Evolutionary conservation across 2,888 invertebrate genomes (phyloP).

Genomic region (Galeruca laticollis): DNA sequence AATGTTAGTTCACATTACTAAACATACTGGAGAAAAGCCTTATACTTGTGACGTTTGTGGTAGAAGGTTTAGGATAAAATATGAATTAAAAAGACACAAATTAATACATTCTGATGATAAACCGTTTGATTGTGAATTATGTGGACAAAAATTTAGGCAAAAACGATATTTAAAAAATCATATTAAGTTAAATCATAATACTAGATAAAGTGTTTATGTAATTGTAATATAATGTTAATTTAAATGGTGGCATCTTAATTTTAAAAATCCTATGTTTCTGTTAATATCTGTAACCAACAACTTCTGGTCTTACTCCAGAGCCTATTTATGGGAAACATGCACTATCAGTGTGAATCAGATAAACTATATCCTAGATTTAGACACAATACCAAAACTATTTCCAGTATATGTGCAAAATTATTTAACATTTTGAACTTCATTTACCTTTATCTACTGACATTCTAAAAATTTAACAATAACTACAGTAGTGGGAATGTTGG

Average conservation of each 20-base stretch:
- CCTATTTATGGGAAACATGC: too few relatives aligned
- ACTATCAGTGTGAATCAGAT: too few relatives aligned
- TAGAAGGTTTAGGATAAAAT: slow-evolving; percentile 71
- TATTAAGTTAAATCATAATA: slow-evolving; percentile 65
- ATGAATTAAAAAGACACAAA: slow-evolving; percentile 72
- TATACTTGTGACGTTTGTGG: slow-evolving; percentile 72
- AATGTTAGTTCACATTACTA: slow-evolving; percentile 70
- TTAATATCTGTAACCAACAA: not conserved
- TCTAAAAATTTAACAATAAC: too few relatives aligned
- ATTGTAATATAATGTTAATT: slow-evolving; percentile 30
- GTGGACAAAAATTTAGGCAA: slow-evolving; percentile 67
- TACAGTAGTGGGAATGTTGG: too few relatives aligned
- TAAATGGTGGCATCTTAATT: not conserved
- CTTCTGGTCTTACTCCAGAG: too few relatives aligned
- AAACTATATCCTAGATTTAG: too few relatives aligned
- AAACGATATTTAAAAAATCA: slow-evolving; percentile 70
- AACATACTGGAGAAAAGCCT: slow-evolving; percentile 74
- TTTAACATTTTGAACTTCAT: too few relatives aligned
- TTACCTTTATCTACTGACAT: too few relatives aligned
- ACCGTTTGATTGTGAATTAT: slow-evolving; percentile 67
- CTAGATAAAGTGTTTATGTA: slow-evolving; percentile 18
- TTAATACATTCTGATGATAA: slow-evolving; percentile 69
- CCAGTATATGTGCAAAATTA: too few relatives aligned
- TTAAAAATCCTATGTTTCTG: not conserved
- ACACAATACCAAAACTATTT: too few relatives aligned